A percentile compares a stretch with the other conserved stretches of the same genome.
These are phyloP conservation scores for Macroramphosus scolopax DNA, from an alignment of 2,797 vertebrate genomes.

Conservation along the genomic window DNA sequence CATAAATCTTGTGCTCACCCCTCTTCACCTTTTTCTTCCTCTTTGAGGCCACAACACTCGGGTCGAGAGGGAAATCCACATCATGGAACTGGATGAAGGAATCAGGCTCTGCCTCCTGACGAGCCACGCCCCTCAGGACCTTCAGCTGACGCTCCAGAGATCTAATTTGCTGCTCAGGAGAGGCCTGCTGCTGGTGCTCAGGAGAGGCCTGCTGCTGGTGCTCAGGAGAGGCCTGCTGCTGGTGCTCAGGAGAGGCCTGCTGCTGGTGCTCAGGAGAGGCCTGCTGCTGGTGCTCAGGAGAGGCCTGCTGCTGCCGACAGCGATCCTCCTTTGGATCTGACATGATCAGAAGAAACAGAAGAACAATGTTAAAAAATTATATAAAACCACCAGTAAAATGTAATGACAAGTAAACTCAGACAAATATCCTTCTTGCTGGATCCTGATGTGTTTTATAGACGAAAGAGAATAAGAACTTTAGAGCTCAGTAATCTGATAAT, in stretches of 20 bases:
- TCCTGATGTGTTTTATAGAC: no score
- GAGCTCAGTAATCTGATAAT: no score
- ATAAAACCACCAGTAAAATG: no score
- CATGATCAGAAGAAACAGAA: constrained; percentile 4
- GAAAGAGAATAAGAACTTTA: no score
- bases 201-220: background rate
- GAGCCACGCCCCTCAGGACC: constrained; percentile 14
- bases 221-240: no score
- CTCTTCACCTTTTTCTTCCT: constrained; percentile 15
- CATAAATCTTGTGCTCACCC: constrained; percentile 59
- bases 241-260: background rate
- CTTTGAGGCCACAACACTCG: background rate
- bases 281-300: background rate
- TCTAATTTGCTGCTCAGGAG: constrained; percentile 18
- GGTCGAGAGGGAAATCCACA: constrained; percentile 52
- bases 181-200: background rate
- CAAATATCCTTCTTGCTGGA: no score
- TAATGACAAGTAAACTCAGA: background rate
- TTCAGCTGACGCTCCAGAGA: constrained; percentile 53
- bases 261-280: no score
- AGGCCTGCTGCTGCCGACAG: background rate
- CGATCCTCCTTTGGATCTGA: constrained; percentile 35
- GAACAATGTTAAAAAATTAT: no score
- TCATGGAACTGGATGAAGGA: constrained; percentile 70
- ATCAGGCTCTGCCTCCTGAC: constrained; percentile 15